Evolutionary conservation across 35 echinoderm and acorn worm genomes (phyloP).

Genomic region (Ophiothrix spiculata): DNA sequence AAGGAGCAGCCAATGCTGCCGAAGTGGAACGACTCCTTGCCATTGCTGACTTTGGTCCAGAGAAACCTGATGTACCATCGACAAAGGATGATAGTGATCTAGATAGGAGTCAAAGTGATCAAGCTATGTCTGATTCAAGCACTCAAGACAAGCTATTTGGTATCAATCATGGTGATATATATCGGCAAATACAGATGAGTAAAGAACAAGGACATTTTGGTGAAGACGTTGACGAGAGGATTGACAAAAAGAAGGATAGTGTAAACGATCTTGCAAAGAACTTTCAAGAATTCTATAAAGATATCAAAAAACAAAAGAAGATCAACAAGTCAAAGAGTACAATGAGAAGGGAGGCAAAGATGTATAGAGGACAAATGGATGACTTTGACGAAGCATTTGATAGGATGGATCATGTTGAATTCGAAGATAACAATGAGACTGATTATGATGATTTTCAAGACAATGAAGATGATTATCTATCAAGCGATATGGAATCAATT

Average conservation of each 20-base stretch:
- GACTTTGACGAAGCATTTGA: neutral
- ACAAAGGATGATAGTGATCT: neutral
- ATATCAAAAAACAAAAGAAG: slow-evolving; percentile 38
- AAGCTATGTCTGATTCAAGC: neutral
- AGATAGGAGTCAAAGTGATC: no score
- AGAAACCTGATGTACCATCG: neutral
- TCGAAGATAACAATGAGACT: neutral
- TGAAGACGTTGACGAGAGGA: neutral
- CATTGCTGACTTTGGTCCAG: slow-evolving; percentile 60
- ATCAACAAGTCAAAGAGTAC: slow-evolving; percentile 20
- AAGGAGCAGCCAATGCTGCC: slow-evolving; percentile 53
- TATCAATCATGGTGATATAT: slow-evolving; percentile 40
- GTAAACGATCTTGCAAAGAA: slow-evolving; percentile 8
- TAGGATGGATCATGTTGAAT: neutral
- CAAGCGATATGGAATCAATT: neutral
- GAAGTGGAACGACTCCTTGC: slow-evolving; percentile 66
- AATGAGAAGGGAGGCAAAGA: neutral
- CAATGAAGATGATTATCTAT: neutral
- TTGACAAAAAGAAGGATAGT: neutral
- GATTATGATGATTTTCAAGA: neutral
- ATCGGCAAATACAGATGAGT: neutral
- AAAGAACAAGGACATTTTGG: neutral
- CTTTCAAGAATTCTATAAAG: slow-evolving; percentile 21
- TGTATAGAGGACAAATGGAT: slow-evolving; percentile 46
- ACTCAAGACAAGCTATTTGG: slow-evolving; percentile 34